Conservation (phyloP, 2,113 vertebrate species). For the Chionodraco myersi region DNA sequence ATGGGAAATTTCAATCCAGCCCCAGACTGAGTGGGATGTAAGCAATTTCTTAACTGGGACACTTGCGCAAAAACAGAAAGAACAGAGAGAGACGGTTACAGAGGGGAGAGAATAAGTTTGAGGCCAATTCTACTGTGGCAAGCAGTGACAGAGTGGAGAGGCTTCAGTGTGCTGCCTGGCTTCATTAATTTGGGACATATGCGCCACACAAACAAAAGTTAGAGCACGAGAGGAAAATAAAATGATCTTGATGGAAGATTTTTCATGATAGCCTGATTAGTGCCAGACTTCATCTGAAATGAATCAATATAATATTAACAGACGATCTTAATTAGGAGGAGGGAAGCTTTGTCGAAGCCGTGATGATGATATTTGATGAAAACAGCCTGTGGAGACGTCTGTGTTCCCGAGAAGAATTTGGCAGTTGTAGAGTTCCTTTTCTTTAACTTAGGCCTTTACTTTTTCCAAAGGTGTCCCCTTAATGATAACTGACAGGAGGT, state of each 20-base stretch:
- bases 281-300: constrained; percentile 51
- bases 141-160: constrained; percentile 68
- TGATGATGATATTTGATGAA: constrained; percentile 38
- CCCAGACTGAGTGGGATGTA: constrained; percentile 85
- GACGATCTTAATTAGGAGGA: constrained; percentile 53
- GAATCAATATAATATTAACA: constrained; percentile 58
- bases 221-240: constrained; percentile 25
- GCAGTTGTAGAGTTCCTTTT: constrained; percentile 32
- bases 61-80: constrained; percentile 77
- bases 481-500: constrained; percentile 13
- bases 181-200: constrained; percentile 74
- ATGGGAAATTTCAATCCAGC: constrained; percentile 86
- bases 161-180: constrained; percentile 60
- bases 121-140: constrained; percentile 80
- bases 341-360: constrained; percentile 36
- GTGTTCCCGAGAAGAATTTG: constrained; percentile 7
- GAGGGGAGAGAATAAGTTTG: constrained; percentile 62
- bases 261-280: constrained; percentile 44
- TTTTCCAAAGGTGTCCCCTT: neutral
- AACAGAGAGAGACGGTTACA: constrained; percentile 47
- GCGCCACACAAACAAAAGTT: constrained; percentile 72
- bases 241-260: constrained; percentile 24
- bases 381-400: constrained; percentile 36
- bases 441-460: neutral
- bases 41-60: constrained; percentile 88